These are phyloP conservation scores for Cotesia congregata DNA, from an alignment of 2,888 invertebrate genomes.

Conservation along the genomic window DNA sequence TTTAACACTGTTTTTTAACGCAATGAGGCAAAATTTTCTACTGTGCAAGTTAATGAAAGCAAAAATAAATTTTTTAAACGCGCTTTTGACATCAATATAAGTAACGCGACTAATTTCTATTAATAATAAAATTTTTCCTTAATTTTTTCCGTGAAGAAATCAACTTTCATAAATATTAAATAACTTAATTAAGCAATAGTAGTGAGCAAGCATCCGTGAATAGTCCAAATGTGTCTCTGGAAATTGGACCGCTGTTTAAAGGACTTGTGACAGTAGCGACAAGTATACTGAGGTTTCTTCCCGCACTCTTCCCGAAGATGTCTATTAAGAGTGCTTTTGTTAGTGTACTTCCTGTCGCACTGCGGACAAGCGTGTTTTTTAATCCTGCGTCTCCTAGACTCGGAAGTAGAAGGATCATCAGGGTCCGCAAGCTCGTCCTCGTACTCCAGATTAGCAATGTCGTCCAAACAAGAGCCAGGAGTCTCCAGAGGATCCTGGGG, in stretches of 20 bases:
- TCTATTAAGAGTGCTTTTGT: constrained; percentile 77
- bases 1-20: no score
- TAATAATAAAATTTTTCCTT: no score
- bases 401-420: neutral
- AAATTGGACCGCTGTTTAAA: constrained; percentile 63
- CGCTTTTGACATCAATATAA: no score
- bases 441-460: neutral
- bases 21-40: no score
- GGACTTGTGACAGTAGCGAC: constrained; percentile 61
- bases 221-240: constrained; percentile 60
- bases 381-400: neutral
- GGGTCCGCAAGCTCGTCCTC: neutral
- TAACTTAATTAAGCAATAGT: constrained; percentile 36
- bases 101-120: no score
- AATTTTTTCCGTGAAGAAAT: neutral
- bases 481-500: neutral
- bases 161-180: neutral
- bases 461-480: neutral
- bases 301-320: constrained; percentile 68
- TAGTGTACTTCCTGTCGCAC: constrained; percentile 60
- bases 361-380: constrained; percentile 56
- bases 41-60: no score
- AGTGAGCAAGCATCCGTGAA: constrained; percentile 53
- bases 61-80: no score
- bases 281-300: constrained; percentile 61